Base-by-base conservation (phyloP, 2,797 vertebrate species). In the Coccyzus lansbergi region DNA sequence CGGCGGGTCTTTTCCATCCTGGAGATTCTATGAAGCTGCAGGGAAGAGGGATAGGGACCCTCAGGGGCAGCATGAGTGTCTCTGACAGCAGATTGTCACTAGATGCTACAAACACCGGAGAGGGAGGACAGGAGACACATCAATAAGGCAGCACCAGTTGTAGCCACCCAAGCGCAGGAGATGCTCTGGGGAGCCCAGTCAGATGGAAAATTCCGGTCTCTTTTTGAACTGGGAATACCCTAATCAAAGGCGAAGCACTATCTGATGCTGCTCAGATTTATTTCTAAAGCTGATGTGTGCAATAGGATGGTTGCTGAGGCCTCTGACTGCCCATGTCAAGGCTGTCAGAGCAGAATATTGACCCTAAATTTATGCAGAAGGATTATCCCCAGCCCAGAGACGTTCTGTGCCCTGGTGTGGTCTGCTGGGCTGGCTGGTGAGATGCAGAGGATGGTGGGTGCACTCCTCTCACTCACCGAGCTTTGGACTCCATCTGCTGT, bases 401-500 rank as follows among this genome's bases (percentile, higher is more conserved):
- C 64, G 31, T 9, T 38, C 21, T 44, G n/a, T 52, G 63, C 55
- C 33, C 17, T 67, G 51, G 4, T 24, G 14, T 19, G 14, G 8
- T 9, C 42, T 1, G 0, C 13, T 4, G 5, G n/a, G 24, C 42
- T 38, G 58, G 13, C 62, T 34, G n/a, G n/a, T 0, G 4, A 86
- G 29, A 48, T 65, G 62, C 44, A 46, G 48, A 70, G 44, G 10
- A 18, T 6, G 15, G 9, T 46, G 29, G n/a, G 8, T 16, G 6
- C 0, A 0, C 10, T 77, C 34, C 56, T 72, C 10, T 72, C 1
- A 1, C 33, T 49, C 2, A 0, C 68, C 19, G 10, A 36, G 88
- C 88, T 68, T 94, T 0, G 6, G 62, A 94, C 95, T 96, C 95
- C 96, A 94, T 64, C 94, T 96, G 76, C 95, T 96, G 96, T 93